Evolutionary conservation across 2,113 vertebrate genomes (phyloP), one percentile per base, ranked within the genome.

Genomic region (Coryphaenoides rupestris): DNA sequence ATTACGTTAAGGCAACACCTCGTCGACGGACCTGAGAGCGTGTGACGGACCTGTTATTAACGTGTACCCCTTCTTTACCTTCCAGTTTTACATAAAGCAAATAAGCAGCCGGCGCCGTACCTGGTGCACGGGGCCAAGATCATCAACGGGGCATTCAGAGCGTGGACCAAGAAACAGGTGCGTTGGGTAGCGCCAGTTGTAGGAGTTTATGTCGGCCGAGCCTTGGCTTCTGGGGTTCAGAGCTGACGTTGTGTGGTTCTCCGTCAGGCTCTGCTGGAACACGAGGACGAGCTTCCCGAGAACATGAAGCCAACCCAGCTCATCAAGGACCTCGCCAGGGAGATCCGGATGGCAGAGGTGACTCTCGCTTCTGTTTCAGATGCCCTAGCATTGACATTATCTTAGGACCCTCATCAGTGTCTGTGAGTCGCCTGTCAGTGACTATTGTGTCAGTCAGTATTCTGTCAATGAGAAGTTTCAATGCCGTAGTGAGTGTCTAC

Each of bases 81-180:
- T 50, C 47, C 62, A 99, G 97, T 92, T 85, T 93, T 98, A 90
- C 97, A 99, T 87, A 98, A 96, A 89, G 90, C 94, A 75, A 96
- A 96, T 67, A 95, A 95, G 74, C 96, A 98, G 61, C 94, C 95
- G 74, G 89, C 93, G 47, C 84, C 92, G 26, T 95, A 98, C 80
- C 88, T 99, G 88, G 90, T 99, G 60, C 95, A 97, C 24, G 96
- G 94, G 90, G 97, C 96, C 88, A 98, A 98, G 92, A 95, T 98
- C 84, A 93, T 99, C 78, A 99, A 99, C 22, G 97, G 96, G 87
- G 95, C 96, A 81, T 99, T 99, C 85, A 93, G 96, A 85, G 93
- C 95, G 2, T 99, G 97, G 97, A 99, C 97, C 46, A 99, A 96
- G 84, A 99, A 99, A 83, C 95, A 99, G 93, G 97, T 98, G 87